A percentile compares a stretch with the other conserved stretches of the same genome.
Evolutionary conservation across 2,888 invertebrate species (phyloP).

Genomic region (Siphlonurus alternatus): DNA sequence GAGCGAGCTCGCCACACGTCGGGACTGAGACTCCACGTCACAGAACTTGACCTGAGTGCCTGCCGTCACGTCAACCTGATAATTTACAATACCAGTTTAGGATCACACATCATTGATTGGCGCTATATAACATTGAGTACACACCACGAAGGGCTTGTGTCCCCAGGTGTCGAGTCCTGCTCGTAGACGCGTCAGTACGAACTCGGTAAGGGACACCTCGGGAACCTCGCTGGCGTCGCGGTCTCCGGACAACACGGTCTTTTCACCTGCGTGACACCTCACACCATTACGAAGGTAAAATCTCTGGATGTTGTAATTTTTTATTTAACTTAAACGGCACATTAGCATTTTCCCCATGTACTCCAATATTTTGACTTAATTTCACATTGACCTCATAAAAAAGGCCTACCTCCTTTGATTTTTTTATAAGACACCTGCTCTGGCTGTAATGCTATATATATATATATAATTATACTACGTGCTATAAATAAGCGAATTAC

Average conservation of each 20-base stretch:
- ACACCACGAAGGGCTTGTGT: background rate
- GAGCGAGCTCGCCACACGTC: constrained; percentile 7
- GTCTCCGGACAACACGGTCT: background rate
- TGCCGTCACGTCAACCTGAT: background rate
- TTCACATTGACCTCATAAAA: too few relatives aligned
- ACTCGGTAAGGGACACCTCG: background rate
- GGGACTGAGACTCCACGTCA: constrained; percentile 5
- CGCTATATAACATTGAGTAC: background rate
- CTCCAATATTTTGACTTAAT: too few relatives aligned
- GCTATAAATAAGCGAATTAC: too few relatives aligned
- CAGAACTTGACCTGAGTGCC: background rate
- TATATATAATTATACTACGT: too few relatives aligned
- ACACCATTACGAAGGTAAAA: too few relatives aligned
- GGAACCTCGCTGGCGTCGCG: background rate
- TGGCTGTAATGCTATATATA: too few relatives aligned
- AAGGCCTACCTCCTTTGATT: too few relatives aligned
- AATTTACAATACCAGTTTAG: background rate
- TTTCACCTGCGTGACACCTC: background rate
- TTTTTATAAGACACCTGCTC: too few relatives aligned
- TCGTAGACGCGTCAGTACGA: background rate
- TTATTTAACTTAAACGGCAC: too few relatives aligned
- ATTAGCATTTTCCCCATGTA: too few relatives aligned
- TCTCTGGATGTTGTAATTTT: too few relatives aligned
- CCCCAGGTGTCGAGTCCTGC: background rate
- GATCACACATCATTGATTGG: background rate